These are phyloP conservation scores for Pygoscelis adeliae DNA, from an alignment of 2,113 vertebrate species.

Conservation along the genomic window DNA sequence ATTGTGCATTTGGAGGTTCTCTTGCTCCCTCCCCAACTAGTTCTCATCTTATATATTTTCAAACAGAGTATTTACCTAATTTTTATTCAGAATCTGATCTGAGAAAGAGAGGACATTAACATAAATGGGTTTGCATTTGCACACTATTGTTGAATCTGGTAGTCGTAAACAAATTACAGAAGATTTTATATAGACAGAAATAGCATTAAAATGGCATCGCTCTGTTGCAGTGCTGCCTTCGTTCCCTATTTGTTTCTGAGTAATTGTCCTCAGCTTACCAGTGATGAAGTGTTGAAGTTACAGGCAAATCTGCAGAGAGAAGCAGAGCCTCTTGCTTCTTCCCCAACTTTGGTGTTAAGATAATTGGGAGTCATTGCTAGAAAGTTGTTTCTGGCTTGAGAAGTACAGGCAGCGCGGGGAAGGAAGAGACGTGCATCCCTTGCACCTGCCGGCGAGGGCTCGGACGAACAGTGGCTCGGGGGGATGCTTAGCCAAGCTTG, in stretches of 20 bases:
- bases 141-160: slow-evolving; percentile 76
- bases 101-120: slow-evolving; percentile 71
- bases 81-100: slow-evolving; percentile 82
- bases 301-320: neutral
- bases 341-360: neutral
- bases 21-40: slow-evolving; percentile 51
- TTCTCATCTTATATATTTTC: slow-evolving; percentile 83
- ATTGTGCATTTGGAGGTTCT: slow-evolving; percentile 70
- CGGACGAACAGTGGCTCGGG: rapidly evolving
- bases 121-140: slow-evolving; percentile 80
- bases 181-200: slow-evolving; percentile 76
- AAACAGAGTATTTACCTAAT: slow-evolving; percentile 82
- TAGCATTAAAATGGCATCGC: slow-evolving; percentile 46
- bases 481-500: neutral
- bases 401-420: neutral
- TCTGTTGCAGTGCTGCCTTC: neutral
- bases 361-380: neutral
- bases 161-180: slow-evolving; percentile 79
- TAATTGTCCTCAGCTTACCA: slow-evolving; percentile 28
- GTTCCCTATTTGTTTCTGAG: neutral
- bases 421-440: rapidly evolving
- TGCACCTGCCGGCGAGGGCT: rapidly evolving
- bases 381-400: neutral
- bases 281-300: neutral
- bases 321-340: neutral